phyloP scores from a whole-genome alignment of 1,140 invertebrate species.

The Lethrus apterus region DNA sequence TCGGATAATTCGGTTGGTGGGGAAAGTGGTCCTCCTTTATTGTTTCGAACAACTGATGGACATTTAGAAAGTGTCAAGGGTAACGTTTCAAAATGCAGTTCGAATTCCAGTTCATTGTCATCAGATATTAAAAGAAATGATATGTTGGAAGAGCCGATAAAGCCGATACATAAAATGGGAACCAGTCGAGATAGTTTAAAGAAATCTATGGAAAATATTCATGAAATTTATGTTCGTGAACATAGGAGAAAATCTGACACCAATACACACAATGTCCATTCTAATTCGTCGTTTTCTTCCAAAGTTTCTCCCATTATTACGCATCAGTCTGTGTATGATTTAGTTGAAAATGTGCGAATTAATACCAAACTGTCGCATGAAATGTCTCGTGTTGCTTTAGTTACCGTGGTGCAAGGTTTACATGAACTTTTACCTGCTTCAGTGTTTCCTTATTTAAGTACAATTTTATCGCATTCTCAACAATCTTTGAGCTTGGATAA shows the following conservation, averaged over 20 bases:
- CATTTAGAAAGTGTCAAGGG: conserved; percentile 22
- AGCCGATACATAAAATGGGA: conserved; percentile 21
- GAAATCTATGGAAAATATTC: conserved; percentile 32
- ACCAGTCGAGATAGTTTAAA: conserved; percentile 23
- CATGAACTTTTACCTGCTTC: conserved; percentile 52
- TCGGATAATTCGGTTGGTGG: conserved; percentile 23
- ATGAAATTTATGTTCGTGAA: conserved; percentile 29
- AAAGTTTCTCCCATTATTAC: conserved; percentile 41
- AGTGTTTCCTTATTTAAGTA: conserved; percentile 51
- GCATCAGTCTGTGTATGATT: conserved; percentile 59
- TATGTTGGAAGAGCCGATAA: conserved; percentile 28
- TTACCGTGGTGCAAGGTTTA: conserved; percentile 64
- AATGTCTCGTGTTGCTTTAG: conserved; percentile 75
- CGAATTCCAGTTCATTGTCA: conserved; percentile 8
- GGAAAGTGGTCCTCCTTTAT: conserved; percentile 27
- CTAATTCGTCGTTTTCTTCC: neutral
- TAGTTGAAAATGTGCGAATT: conserved; percentile 67
- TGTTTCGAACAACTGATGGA: conserved; percentile 31
- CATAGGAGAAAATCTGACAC: conserved; percentile 19
- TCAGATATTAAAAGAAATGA: conserved; percentile 18
- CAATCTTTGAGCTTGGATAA: conserved; percentile 54
- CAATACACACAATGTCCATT: conserved; percentile 1
- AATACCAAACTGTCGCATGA: conserved; percentile 82
- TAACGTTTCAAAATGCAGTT: conserved; percentile 3
- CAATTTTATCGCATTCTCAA: conserved; percentile 46